phyloP scores from a whole-genome alignment of 1,140 invertebrate species.

The Zaprionus gabonicus region DNA sequence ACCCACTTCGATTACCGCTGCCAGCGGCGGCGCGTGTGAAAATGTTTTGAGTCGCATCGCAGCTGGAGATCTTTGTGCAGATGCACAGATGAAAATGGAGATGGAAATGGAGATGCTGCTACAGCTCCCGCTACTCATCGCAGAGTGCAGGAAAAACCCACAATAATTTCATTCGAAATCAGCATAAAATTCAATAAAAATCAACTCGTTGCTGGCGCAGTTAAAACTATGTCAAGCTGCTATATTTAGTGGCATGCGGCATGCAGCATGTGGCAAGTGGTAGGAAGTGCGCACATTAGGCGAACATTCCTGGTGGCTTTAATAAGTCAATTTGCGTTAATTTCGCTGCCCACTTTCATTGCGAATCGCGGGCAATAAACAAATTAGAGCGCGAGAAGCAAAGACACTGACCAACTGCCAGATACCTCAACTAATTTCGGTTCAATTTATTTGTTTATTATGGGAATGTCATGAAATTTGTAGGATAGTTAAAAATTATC shows the following conservation, averaged over 20 bases:
- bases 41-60: slow-evolving; percentile 44
- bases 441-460: not conserved
- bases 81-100: slow-evolving; percentile 1
- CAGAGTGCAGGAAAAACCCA: slow-evolving; percentile 23
- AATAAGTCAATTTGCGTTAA: slow-evolving; percentile 24
- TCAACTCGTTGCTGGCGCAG: slow-evolving; percentile 50
- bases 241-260: slow-evolving; percentile 50
- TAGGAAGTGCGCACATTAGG: slow-evolving; percentile 7
- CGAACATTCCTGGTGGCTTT: slow-evolving; percentile 28
- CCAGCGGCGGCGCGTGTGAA: slow-evolving; percentile 67
- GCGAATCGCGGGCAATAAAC: slow-evolving; percentile 1
- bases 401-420: not conserved
- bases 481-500: not conserved
- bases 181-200: slow-evolving; percentile 55
- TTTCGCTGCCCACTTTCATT: slow-evolving; percentile 8
- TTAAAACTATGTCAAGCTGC: slow-evolving; percentile 26
- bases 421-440: not conserved
- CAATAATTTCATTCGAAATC: slow-evolving; percentile 68
- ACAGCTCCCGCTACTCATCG: slow-evolving; percentile 48
- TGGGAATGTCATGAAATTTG: not conserved
- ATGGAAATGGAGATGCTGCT: slow-evolving; percentile 16
- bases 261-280: not conserved
- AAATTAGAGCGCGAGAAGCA: not conserved
- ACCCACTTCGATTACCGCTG: slow-evolving; percentile 76
- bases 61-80: slow-evolving; percentile 17